phyloP scores from a whole-genome alignment of 2,797 vertebrate genomes.

The Poeciliopsis turneri region DNA sequence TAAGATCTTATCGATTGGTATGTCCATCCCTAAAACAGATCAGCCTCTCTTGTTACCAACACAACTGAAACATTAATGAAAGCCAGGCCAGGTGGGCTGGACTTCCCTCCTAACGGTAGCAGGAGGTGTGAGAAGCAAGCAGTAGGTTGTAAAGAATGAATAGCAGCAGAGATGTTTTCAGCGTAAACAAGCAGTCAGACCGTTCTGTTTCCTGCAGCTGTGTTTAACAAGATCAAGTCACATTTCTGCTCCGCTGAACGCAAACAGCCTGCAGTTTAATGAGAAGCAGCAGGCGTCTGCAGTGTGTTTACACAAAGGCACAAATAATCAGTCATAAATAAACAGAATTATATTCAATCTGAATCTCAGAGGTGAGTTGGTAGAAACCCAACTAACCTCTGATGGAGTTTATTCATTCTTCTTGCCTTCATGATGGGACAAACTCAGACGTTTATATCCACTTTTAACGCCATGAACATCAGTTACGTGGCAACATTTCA shows the following conservation, averaged over 20 bases:
- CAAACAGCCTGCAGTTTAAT: neutral
- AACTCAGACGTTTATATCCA: neutral
- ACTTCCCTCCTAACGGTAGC: neutral
- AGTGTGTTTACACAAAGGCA: neutral
- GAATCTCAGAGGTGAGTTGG: neutral
- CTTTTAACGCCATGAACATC: neutral
- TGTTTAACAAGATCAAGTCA: neutral
- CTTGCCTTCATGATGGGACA: neutral
- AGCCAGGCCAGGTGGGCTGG: neutral
- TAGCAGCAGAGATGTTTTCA: slow-evolving; percentile 16
- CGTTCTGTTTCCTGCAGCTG: slow-evolving; percentile 22
- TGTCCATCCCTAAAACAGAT: neutral
- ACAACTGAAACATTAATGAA: neutral
- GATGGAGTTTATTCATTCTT: neutral
- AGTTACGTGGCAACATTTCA: neutral
- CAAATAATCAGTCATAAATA: neutral
- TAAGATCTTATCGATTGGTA: neutral
- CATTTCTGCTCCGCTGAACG: slow-evolving; percentile 1
- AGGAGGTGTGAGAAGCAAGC: neutral
- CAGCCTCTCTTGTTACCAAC: neutral
- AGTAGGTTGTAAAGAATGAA: slow-evolving; percentile 22
- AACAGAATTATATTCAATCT: neutral
- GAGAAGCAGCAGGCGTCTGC: slow-evolving; percentile 4
- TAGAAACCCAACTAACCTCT: neutral
- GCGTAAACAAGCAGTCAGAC: slow-evolving; percentile 17